These are phyloP conservation scores for Miichthys miiuy DNA, from an alignment of 2,797 vertebrate species.

Conservation along the genomic window DNA sequence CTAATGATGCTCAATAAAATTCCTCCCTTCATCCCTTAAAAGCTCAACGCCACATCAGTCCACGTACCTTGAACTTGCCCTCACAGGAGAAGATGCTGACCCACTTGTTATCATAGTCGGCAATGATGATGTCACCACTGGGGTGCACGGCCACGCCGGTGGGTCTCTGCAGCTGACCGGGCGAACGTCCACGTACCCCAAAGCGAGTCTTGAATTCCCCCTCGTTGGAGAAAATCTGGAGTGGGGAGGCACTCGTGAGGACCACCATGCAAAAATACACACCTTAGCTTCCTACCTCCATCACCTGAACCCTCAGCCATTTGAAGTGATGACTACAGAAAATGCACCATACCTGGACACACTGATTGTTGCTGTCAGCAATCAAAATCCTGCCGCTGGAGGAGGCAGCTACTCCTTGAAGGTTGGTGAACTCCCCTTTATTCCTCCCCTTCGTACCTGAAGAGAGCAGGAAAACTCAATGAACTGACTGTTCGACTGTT, in stretches of 20 bases:
- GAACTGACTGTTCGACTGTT: background rate
- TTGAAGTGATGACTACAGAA: rapidly evolving
- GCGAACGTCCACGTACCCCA: slow-evolving; percentile 94
- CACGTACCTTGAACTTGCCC: slow-evolving; percentile 95
- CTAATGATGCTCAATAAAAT: background rate
- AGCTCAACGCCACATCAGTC: background rate
- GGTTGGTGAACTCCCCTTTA: slow-evolving; percentile 99
- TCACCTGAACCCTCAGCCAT: background rate
- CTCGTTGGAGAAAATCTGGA: slow-evolving; percentile 95
- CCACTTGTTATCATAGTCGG: slow-evolving; percentile 99
- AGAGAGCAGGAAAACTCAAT: background rate
- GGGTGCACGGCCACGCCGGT: slow-evolving; percentile 98
- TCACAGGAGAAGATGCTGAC: slow-evolving; percentile 98
- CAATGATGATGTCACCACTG: slow-evolving; percentile 97
- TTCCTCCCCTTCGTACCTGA: slow-evolving; percentile 98
- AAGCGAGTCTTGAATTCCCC: slow-evolving; percentile 97
- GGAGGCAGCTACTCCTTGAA: slow-evolving; percentile 96
- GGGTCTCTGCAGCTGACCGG: slow-evolving; percentile 95
- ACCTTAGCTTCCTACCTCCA: background rate
- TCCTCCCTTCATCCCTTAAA: no score
- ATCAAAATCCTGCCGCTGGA: slow-evolving; percentile 93
- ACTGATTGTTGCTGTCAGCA: slow-evolving; percentile 99
- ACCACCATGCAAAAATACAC: rapidly evolving
- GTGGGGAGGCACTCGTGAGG: background rate
- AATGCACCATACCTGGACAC: slow-evolving; percentile 90